These are phyloP conservation scores for Dallia pectoralis DNA, from an alignment of 2,797 vertebrate genomes.

Conservation along the genomic window DNA sequence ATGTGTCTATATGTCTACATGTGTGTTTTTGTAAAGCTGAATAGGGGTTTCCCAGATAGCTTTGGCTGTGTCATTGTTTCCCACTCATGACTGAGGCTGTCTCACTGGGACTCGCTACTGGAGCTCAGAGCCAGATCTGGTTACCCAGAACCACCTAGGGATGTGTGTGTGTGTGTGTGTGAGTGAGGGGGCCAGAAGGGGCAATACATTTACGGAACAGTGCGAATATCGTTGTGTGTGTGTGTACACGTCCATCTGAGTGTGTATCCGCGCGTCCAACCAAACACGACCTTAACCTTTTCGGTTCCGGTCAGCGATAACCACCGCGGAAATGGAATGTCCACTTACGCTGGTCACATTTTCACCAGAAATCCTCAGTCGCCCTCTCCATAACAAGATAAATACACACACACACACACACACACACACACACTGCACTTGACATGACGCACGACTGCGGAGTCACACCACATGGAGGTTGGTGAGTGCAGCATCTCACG, in stretches of 20 bases:
- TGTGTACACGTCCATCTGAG: background rate
- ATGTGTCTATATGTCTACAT: too few species aligned
- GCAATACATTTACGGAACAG: too few species aligned
- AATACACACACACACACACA: too few species aligned
- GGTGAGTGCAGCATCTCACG: background rate
- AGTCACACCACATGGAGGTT: background rate
- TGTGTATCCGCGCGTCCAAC: background rate
- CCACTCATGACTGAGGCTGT: slow-evolving; percentile 21
- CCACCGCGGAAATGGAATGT: background rate
- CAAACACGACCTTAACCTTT: background rate
- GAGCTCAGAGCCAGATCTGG: slow-evolving; percentile 25
- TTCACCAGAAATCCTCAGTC: background rate
- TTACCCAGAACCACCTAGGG: slow-evolving; percentile 30
- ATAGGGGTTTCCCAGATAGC: slow-evolving; percentile 55
- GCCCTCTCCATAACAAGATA: background rate
- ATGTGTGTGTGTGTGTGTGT: slow-evolving; percentile 15
- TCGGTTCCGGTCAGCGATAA: slow-evolving; percentile 1
- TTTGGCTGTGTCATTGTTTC: slow-evolving; percentile 39
- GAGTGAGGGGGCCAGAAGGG: background rate
- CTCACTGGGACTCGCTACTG: slow-evolving; percentile 10
- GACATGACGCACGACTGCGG: background rate
- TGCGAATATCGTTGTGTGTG: background rate
- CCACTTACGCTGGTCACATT: background rate
- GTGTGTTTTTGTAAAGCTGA: slow-evolving; percentile 1
- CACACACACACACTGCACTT: background rate